Evolutionary conservation across 2,113 vertebrate genomes (phyloP).

Genomic region (Daubentonia madagascariensis): DNA sequence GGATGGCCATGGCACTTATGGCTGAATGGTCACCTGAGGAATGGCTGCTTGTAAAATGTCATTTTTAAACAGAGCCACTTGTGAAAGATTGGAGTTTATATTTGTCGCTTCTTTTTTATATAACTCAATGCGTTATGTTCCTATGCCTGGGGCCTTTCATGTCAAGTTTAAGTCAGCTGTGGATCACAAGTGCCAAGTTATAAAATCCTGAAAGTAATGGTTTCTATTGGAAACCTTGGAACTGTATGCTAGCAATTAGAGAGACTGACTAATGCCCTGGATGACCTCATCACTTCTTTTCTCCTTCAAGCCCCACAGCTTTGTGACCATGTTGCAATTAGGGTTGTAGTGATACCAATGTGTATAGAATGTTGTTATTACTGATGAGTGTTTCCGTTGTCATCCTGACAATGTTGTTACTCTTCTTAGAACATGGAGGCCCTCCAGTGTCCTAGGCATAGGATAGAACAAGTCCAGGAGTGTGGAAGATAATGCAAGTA

Average conservation of each 20-base stretch:
- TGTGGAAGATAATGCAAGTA: not conserved
- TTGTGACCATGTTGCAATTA: not conserved
- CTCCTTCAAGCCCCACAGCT: not conserved
- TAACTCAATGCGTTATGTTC: not conserved
- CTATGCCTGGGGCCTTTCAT: conserved; percentile 8
- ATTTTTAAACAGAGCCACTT: not conserved
- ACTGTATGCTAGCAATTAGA: not conserved
- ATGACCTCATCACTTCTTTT: not conserved
- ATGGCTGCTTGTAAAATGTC: conserved; percentile 21
- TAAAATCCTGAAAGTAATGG: conserved; percentile 45
- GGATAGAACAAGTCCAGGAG: not conserved
- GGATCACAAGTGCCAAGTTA: not conserved
- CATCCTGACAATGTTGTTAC: not conserved
- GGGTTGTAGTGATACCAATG: not conserved
- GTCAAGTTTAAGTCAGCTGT: conserved; percentile 6
- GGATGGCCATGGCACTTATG: fast-evolving
- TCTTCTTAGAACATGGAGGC: not conserved
- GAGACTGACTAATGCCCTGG: not conserved
- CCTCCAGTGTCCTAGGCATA: not conserved
- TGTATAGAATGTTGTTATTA: not conserved
- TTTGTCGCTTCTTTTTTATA: not conserved
- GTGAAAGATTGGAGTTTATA: conserved; percentile 27
- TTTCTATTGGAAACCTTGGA: conserved; percentile 16
- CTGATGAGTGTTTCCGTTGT: not conserved
- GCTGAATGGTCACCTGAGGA: conserved; percentile 33